A percentile compares a stretch with the other conserved stretches of the same genome.
Evolutionary conservation across 2,888 invertebrate genomes (phyloP).

Genomic region (Hymenopus coronatus): DNA sequence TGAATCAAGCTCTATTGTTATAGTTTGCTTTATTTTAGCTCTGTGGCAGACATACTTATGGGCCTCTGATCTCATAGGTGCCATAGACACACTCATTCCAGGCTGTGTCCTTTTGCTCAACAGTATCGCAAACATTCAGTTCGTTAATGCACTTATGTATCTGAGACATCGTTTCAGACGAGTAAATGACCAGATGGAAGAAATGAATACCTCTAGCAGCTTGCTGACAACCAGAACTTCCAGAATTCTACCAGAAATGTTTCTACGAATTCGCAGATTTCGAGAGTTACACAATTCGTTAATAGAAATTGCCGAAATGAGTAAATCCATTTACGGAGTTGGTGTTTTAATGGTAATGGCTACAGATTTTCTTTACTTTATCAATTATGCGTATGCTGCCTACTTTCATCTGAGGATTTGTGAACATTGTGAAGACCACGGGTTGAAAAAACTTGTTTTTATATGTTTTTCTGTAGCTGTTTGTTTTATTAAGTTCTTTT

Average conservation of each 20-base stretch:
- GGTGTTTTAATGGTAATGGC: background rate
- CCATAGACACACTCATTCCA: background rate
- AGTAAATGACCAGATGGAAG: background rate
- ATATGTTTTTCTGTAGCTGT: background rate
- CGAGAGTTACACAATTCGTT: background rate
- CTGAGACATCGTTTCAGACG: background rate
- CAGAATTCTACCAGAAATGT: background rate
- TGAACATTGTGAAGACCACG: background rate
- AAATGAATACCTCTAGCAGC: background rate
- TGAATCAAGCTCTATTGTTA: background rate
- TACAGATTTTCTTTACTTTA: background rate
- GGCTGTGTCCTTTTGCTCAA: background rate
- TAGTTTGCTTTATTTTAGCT: background rate
- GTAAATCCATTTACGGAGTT: background rate
- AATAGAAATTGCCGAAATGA: background rate
- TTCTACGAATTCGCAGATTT: background rate
- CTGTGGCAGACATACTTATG: background rate
- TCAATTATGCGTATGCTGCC: background rate
- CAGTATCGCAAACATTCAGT: background rate
- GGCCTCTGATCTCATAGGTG: fast-evolving
- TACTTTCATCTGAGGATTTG: background rate
- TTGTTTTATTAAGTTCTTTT: background rate
- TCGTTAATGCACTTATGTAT: background rate
- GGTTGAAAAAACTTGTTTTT: background rate
- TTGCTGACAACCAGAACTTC: background rate